Evolutionary conservation across 2,888 invertebrate species (phyloP), one percentile per base, ranked within the genome.

Genomic region (Melanostoma mellinum): DNA sequence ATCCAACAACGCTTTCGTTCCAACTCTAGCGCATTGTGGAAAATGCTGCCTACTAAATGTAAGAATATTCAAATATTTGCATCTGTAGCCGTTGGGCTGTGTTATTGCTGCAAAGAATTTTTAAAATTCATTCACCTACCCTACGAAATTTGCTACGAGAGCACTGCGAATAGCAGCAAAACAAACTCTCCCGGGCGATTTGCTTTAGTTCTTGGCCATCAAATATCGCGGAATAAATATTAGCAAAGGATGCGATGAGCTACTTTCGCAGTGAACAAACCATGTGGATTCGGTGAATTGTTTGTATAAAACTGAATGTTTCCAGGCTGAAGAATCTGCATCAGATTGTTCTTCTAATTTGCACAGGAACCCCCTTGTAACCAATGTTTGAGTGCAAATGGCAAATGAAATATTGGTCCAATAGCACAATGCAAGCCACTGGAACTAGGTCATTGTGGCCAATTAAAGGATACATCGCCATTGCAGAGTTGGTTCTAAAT

Each of bases 391-490:
- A 35, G 58, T 38, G 61, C 52, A 58, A 69, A 63, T 55, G 58
- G 30, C 36, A 75, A 71, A 65, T 46, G 63, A 75, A 75, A 75
- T 8, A 5, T 71, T 71, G 75, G 52, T 75, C 58, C 50, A 48
- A 42, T 20, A 20, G 20, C 53, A 42, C 61, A 78, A 73, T 42
- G 67, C 72, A 65, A 56, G 9, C 44, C 32, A 30, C 9, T 4
- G 6, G 30, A 74, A 74, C 32, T 80, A 50, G 79, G 79, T 80
- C 74, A 81, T 42, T 60, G 52, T 58, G 69, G 75, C 50, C 56
- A 63, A 52, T 65, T 52, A 56, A 44, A 36, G 33, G 33, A 35
- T 30, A 6, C 9, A 65, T 4, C n/a, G 9, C 32, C 35, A 20
- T 42, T 44, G 30, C 68, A 9, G 3, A 10, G 44, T 35, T 32